These are phyloP conservation scores for Girardia tigrina DNA, from an alignment of 2,888 invertebrate species.

Conservation along the genomic window DNA sequence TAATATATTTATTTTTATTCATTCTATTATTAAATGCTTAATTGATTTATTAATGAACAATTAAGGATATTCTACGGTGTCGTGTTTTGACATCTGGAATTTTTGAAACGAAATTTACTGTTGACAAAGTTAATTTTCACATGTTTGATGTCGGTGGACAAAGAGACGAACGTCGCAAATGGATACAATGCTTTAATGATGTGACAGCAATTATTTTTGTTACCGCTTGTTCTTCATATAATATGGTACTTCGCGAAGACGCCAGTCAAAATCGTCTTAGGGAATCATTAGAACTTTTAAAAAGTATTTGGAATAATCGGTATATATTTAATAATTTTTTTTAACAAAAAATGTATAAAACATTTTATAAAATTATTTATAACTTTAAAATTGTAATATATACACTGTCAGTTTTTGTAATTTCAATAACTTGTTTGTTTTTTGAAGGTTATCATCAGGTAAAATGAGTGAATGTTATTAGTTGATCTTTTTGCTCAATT, in stretches of 20 bases:
- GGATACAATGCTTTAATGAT: constrained; percentile 99
- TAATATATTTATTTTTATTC: no score
- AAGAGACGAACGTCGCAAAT: constrained; percentile 95
- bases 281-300: constrained; percentile 95
- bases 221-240: constrained; percentile 97
- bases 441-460: not conserved
- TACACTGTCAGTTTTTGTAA: no score
- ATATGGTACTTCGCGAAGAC: constrained; percentile 98
- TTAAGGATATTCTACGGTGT: constrained; percentile 90
- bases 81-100: constrained; percentile 99
- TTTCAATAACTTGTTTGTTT: no score
- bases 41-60: no score
- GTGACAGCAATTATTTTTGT: constrained; percentile 99
- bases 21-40: no score
- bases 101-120: constrained; percentile 99
- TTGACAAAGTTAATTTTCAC: constrained; percentile 99
- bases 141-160: constrained; percentile 99
- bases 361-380: no score
- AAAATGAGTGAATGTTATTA: not conserved
- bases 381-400: no score
- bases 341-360: no score
- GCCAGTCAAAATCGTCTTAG: constrained; percentile 91
- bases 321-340: constrained; percentile 44
- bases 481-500: not conserved
- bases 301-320: constrained; percentile 99